Percentiles rank a stretch among this genome's conserved stretches.
These are phyloP conservation scores for Drosophila albomicans DNA, from an alignment of 1,140 invertebrate species.

Conservation along the genomic window DNA sequence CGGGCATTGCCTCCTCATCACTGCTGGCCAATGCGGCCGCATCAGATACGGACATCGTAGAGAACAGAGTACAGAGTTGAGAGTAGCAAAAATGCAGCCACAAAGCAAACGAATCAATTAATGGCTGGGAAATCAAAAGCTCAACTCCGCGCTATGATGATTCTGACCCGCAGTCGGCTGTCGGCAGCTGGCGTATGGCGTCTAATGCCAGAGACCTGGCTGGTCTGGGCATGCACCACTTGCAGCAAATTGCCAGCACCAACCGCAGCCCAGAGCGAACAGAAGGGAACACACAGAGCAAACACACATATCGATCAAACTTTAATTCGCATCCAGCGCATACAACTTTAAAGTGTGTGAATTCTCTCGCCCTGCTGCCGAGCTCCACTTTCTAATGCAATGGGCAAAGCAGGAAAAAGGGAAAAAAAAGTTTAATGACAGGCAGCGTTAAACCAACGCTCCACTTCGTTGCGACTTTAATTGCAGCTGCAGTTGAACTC, in stretches of 20 bases:
- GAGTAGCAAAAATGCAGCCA: constrained; percentile 28
- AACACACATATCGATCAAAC: constrained; percentile 82
- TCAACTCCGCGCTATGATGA: constrained; percentile 62
- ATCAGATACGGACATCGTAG: constrained; percentile 41
- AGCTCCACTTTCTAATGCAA: constrained; percentile 44
- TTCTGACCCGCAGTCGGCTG: constrained; percentile 56
- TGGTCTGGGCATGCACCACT: constrained; percentile 24
- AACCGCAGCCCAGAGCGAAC: constrained; percentile 22
- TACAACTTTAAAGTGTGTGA: constrained; percentile 75
- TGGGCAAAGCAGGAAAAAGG: neutral
- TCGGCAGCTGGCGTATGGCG: constrained; percentile 33
- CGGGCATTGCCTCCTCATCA: constrained; percentile 60
- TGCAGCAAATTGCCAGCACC: constrained; percentile 40
- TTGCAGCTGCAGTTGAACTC: constrained; percentile 46
- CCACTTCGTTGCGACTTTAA: constrained; percentile 49
- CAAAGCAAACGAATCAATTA: constrained; percentile 57
- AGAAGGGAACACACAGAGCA: neutral
- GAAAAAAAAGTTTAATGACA: constrained; percentile 50
- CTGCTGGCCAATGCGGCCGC: constrained; percentile 60
- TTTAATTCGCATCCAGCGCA: constrained; percentile 74
- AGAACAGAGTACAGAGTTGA: neutral
- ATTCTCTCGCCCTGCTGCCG: constrained; percentile 50
- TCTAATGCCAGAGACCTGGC: constrained; percentile 58
- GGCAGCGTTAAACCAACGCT: neutral
- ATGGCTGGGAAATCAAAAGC: constrained; percentile 64